Evolutionary conservation across 2,113 vertebrate genomes (phyloP).

Genomic region (Haliaeetus leucogaster): DNA sequence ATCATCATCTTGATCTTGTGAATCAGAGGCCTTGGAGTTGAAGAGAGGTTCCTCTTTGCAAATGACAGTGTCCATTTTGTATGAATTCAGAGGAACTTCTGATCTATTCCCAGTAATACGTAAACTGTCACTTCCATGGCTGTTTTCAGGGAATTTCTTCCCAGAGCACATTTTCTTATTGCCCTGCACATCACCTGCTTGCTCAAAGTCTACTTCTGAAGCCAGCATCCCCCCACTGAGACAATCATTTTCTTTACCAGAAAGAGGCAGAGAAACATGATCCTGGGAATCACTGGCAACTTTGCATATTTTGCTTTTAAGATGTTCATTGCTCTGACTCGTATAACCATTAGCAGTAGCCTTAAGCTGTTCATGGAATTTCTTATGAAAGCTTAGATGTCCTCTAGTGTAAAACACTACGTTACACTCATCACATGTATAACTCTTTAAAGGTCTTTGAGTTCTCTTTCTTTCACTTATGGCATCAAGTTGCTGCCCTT

Average conservation of each 20-base stretch:
- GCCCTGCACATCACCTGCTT: too few relatives aligned
- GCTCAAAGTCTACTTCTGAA: neutral
- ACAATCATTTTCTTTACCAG: neutral
- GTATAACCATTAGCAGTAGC: neutral
- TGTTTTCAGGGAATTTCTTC: neutral
- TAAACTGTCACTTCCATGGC: neutral
- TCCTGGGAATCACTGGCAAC: neutral
- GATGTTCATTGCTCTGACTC: neutral
- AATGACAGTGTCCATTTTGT: neutral
- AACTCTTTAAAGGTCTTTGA: neutral
- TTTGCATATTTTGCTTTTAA: neutral
- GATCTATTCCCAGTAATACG: neutral
- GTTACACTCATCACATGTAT: neutral
- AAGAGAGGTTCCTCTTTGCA: neutral
- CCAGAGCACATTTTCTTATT: neutral
- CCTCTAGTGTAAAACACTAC: neutral
- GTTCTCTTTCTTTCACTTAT: neutral
- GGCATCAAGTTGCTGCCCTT: fast-evolving
- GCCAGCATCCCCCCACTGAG: neutral
- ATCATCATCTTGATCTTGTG: neutral
- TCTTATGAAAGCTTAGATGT: slow-evolving; percentile 15
- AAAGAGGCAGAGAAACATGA: neutral
- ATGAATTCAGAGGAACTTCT: neutral
- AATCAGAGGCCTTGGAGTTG: neutral
- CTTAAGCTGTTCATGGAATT: neutral